phyloP scores from a whole-genome alignment of 2,888 invertebrate species.

The Cosmorhoe ocellata region DNA sequence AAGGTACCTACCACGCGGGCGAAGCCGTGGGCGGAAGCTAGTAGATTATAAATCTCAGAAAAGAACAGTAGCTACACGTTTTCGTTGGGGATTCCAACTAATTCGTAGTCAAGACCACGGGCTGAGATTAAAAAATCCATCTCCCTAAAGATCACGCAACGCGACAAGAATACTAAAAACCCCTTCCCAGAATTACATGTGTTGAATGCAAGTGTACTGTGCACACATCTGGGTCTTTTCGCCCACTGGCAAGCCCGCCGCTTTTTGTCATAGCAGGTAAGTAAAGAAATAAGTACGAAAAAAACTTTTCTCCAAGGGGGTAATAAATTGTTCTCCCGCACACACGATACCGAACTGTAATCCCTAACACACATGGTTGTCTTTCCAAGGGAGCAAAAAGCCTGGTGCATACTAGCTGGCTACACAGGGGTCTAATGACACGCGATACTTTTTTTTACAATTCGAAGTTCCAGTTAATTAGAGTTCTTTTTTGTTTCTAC shows the following conservation, averaged over 20 bases:
- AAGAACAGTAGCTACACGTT: slow-evolving; percentile 21
- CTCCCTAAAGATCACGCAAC: slow-evolving; percentile 43
- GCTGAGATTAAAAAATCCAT: slow-evolving; percentile 27
- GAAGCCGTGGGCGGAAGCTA: too few species aligned
- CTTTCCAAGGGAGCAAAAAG: slow-evolving; percentile 3
- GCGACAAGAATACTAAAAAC: slow-evolving; percentile 29
- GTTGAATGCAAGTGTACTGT: slow-evolving; percentile 49
- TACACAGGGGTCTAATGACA: slow-evolving; percentile 74
- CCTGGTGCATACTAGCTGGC: slow-evolving; percentile 22
- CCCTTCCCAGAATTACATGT: slow-evolving; percentile 37
- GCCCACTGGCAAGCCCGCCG: slow-evolving; percentile 26
- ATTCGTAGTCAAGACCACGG: slow-evolving; percentile 23
- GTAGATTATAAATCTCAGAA: slow-evolving; percentile 8
- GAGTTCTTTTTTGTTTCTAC: slow-evolving; percentile 52
- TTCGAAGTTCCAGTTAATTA: slow-evolving; percentile 64
- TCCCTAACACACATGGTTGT: background rate
- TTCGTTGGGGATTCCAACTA: slow-evolving; percentile 22
- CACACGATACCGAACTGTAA: slow-evolving; percentile 31
- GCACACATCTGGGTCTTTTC: slow-evolving; percentile 47
- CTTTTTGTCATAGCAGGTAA: slow-evolving; percentile 72
- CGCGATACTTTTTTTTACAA: slow-evolving; percentile 62
- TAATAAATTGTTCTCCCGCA: slow-evolving; percentile 45
- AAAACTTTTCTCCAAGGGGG: slow-evolving; percentile 60
- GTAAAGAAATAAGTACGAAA: slow-evolving; percentile 48
- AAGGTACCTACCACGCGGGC: too few species aligned